phyloP scores from a whole-genome alignment of 2,797 vertebrate species.

The Sibirionetta formosa region DNA sequence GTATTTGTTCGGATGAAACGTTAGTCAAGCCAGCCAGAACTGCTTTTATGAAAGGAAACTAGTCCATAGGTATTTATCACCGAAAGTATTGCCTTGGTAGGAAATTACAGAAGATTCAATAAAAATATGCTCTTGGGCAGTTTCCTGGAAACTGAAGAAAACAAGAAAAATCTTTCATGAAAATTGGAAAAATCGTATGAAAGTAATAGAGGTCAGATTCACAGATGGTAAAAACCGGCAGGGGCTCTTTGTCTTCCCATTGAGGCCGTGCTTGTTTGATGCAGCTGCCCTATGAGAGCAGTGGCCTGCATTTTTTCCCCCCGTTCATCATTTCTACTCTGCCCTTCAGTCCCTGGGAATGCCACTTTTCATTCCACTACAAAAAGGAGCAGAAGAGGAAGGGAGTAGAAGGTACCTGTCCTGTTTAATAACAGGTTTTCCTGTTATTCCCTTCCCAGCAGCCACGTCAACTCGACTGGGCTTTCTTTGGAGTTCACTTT shows the following conservation, averaged over 20 bases:
- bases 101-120: slow-evolving; percentile 14
- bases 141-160: not conserved
- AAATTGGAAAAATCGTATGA: not conserved
- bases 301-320: not conserved
- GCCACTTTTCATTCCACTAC: not conserved
- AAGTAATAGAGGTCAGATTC: not conserved
- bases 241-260: not conserved
- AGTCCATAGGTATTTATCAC: not conserved
- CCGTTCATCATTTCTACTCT: not conserved
- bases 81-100: not conserved
- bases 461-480: not conserved
- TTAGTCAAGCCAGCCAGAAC: not conserved
- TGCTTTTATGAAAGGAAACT: not conserved
- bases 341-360: not conserved
- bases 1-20: not conserved
- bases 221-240: not conserved
- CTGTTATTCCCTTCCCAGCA: not conserved
- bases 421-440: not conserved
- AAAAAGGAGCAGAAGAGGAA: not conserved
- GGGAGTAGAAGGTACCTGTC: not conserved
- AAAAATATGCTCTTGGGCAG: not conserved
- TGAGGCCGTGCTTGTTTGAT: not conserved
- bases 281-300: not conserved
- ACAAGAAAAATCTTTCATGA: not conserved
- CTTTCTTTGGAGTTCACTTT: not conserved